These are phyloP conservation scores for Drosophila bocki DNA, from an alignment of 1,140 invertebrate genomes.

Conservation along the genomic window DNA sequence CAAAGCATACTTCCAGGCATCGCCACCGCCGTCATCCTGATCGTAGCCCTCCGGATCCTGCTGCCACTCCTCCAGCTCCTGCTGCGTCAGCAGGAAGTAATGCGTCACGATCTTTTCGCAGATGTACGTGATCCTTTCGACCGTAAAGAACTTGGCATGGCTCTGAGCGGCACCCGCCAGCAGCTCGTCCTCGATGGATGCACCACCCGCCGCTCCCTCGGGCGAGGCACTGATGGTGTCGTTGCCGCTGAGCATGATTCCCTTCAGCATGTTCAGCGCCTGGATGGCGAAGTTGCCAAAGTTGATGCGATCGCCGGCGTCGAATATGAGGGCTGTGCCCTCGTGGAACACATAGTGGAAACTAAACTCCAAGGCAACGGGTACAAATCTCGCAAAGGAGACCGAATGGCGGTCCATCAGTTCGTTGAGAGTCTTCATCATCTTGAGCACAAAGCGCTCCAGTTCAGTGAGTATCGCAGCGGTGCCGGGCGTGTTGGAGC, in stretches of 20 bases:
- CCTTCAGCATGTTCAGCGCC: constrained; percentile 93
- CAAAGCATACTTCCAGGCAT: constrained; percentile 96
- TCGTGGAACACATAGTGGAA: constrained; percentile 95
- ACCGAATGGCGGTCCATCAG: constrained; percentile 91
- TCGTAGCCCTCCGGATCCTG: constrained; percentile 95
- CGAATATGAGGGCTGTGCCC: constrained; percentile 84
- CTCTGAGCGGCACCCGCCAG: constrained; percentile 75
- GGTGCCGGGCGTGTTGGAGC: constrained; percentile 26
- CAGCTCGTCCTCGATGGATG: constrained; percentile 54
- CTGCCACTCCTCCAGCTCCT: constrained; percentile 95
- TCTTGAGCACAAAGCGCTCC: constrained; percentile 93
- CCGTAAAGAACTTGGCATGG: constrained; percentile 90
- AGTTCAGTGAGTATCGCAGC: constrained; percentile 87
- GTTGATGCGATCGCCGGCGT: constrained; percentile 92
- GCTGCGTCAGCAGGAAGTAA: constrained; percentile 94
- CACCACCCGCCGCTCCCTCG: constrained; percentile 12
- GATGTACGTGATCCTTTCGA: constrained; percentile 90
- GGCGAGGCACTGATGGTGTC: constrained; percentile 78
- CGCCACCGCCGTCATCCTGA: constrained; percentile 94
- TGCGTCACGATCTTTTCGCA: constrained; percentile 93
- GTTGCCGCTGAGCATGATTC: constrained; percentile 89
- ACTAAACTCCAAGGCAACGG: constrained; percentile 92
- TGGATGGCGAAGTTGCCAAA: constrained; percentile 71
- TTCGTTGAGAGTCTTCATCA: constrained; percentile 91
- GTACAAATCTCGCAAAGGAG: constrained; percentile 92